These are phyloP conservation scores for Crossoptilon crossoptilon DNA, from an alignment of 2,797 vertebrate species.

Conservation along the genomic window DNA sequence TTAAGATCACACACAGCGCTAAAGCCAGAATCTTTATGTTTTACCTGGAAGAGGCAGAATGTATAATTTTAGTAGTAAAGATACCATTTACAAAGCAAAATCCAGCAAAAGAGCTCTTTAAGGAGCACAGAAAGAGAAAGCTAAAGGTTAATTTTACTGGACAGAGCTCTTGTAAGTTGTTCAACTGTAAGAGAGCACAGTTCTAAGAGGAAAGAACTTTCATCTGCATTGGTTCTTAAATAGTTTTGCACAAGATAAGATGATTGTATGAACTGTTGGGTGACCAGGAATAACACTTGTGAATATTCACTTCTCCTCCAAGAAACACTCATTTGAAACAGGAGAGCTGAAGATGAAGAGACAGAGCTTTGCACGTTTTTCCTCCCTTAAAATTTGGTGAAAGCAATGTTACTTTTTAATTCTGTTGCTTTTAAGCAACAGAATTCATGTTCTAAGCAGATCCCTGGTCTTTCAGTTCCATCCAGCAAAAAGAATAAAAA, in stretches of 20 bases:
- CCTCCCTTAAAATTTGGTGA: background rate
- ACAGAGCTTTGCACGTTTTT: background rate
- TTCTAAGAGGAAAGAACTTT: background rate
- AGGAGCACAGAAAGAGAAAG: background rate
- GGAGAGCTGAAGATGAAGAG: background rate
- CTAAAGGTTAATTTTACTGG: background rate
- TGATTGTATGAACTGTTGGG: background rate
- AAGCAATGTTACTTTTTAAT: background rate
- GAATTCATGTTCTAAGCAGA: background rate
- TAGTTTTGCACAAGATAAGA: background rate
- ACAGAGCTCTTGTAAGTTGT: background rate
- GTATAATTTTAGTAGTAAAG: background rate
- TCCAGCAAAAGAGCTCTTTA: background rate
- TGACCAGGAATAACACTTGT: background rate
- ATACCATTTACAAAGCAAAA: background rate
- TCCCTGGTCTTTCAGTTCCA: background rate
- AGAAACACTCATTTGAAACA: background rate
- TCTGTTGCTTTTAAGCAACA: too few species aligned
- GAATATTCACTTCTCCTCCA: background rate
- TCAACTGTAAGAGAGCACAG: background rate
- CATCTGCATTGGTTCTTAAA: background rate
- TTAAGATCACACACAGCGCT: background rate
- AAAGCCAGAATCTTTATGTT: background rate
- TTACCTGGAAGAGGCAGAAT: background rate
- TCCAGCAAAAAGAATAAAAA: background rate